phyloP scores from a whole-genome alignment of 2,113 vertebrate species.

The Sterrhoptilus dennistouni region DNA sequence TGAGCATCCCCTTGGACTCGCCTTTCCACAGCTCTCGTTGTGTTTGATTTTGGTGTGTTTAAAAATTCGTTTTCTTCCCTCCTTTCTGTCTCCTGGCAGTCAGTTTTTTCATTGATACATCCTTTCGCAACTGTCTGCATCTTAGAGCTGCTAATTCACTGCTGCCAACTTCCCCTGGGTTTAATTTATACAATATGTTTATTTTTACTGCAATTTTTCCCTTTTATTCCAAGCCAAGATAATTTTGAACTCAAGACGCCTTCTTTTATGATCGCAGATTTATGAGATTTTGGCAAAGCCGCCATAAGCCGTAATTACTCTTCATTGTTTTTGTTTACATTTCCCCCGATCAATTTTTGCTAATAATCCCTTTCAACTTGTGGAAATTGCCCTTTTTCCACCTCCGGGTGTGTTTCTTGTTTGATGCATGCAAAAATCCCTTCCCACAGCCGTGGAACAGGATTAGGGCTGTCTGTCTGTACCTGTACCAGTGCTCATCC shows the following conservation, averaged over 20 bases:
- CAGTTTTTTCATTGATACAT: neutral
- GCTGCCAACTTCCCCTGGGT: constrained; percentile 48
- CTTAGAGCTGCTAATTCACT: constrained; percentile 9
- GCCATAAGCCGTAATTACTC: constrained; percentile 12
- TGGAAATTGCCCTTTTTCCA: constrained; percentile 13
- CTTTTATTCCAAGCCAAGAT: constrained; percentile 62
- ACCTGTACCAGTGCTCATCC: neutral
- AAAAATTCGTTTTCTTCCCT: neutral
- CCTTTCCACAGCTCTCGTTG: neutral
- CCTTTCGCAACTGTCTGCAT: constrained; percentile 25
- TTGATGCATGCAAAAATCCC: neutral
- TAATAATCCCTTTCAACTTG: constrained; percentile 46
- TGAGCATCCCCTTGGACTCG: rapidly evolving
- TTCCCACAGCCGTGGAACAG: neutral
- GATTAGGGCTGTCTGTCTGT: neutral
- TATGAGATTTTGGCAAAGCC: constrained; percentile 41
- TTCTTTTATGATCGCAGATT: constrained; percentile 38
- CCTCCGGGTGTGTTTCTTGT: neutral
- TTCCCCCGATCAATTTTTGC: constrained; percentile 49
- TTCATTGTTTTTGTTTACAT: constrained; percentile 54
- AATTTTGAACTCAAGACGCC: constrained; percentile 47
- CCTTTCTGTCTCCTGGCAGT: neutral
- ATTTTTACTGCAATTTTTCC: constrained; percentile 54
- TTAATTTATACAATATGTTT: constrained; percentile 63
- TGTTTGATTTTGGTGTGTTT: neutral